Evolutionary conservation across 2,797 vertebrate species (phyloP).

Genomic region (Rhabdophis nuchalis): DNA sequence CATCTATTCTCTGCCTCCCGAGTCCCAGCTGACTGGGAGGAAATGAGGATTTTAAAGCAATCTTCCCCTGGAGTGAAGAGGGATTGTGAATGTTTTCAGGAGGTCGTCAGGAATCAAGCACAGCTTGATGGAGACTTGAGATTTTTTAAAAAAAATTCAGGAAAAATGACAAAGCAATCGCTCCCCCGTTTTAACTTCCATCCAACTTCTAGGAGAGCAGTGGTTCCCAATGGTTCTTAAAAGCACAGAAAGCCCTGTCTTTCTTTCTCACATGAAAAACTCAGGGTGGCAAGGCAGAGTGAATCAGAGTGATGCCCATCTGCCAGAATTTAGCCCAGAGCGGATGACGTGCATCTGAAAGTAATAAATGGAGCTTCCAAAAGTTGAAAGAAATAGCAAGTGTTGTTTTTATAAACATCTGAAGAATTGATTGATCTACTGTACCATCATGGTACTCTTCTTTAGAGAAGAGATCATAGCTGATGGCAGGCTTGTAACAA

Average conservation of each 20-base stretch:
- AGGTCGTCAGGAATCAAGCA: neutral
- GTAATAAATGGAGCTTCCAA: conserved; percentile 6
- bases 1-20: no score
- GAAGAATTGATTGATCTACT: neutral
- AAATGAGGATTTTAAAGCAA: no score
- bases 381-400: neutral
- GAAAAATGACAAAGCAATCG: neutral
- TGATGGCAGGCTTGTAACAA: neutral
- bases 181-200: conserved; percentile 5
- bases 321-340: conserved; percentile 9
- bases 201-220: neutral
- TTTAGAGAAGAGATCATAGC: neutral
- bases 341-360: neutral
- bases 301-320: neutral
- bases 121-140: neutral
- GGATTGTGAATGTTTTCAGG: neutral
- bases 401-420: neutral
- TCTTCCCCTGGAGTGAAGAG: no score
- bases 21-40: no score
- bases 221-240: conserved; percentile 4
- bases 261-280: neutral
- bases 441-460: neutral
- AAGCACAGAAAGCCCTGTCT: conserved; percentile 24
- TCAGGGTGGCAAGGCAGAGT: neutral
- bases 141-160: neutral